Conservation (phyloP, 2,797 vertebrate genomes). For the Ciconia nigra region DNA sequence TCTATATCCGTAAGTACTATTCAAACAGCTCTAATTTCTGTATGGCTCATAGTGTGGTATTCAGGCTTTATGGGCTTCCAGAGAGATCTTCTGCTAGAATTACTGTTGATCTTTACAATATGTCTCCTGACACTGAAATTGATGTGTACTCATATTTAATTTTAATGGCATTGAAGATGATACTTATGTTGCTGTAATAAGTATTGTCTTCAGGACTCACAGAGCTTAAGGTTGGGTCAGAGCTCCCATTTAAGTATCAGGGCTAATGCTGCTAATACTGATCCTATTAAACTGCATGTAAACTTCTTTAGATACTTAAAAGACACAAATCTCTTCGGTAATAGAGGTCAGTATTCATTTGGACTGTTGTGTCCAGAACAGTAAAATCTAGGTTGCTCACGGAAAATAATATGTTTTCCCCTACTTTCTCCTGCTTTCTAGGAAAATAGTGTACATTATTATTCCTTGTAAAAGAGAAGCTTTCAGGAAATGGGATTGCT, state of each 20-base stretch:
- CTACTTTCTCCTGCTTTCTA: background rate
- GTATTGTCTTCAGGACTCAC: background rate
- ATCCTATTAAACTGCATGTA: background rate
- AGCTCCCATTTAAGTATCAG: background rate
- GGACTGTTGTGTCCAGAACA: background rate
- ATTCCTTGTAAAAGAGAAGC: background rate
- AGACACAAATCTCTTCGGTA: background rate
- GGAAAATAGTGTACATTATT: background rate
- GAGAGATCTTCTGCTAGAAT: conserved; percentile 36
- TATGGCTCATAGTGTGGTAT: background rate
- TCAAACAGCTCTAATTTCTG: background rate
- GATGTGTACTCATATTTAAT: conserved; percentile 34
- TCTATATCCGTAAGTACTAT: background rate
- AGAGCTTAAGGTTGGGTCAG: background rate
- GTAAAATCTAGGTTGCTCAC: background rate
- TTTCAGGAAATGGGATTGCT: background rate
- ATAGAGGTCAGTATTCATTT: background rate
- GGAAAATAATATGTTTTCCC: background rate
- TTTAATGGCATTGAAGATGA: conserved; percentile 28
- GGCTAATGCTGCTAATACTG: background rate
- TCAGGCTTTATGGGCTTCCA: conserved; percentile 22
- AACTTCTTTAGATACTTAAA: background rate
- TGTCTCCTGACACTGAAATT: background rate
- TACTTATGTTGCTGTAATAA: background rate
- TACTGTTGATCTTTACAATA: conserved; percentile 44